phyloP scores from a whole-genome alignment of 2,888 invertebrate genomes.

The Meganola albula region DNA sequence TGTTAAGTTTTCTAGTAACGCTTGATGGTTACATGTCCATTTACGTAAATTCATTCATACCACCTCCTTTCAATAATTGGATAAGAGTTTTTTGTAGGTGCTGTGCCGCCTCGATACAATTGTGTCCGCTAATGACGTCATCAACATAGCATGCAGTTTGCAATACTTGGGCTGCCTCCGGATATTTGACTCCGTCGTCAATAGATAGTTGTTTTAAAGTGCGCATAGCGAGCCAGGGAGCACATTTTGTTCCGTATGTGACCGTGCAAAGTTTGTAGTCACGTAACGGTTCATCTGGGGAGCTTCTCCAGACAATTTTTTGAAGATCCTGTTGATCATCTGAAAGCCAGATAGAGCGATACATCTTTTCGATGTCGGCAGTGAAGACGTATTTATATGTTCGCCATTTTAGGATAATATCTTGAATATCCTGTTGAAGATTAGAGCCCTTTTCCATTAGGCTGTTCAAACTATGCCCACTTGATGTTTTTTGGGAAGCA shows the following conservation, averaged over 20 bases:
- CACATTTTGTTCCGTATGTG: constrained; percentile 7
- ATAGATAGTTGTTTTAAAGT: constrained; percentile 11
- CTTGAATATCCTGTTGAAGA: constrained; percentile 13
- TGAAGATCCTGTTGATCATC: constrained; percentile 13
- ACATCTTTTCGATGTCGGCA: constrained; percentile 24
- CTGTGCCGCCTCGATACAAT: not conserved
- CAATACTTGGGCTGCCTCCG: constrained; percentile 1
- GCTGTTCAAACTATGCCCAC: not conserved
- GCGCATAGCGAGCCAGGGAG: constrained; percentile 11
- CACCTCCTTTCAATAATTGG: not conserved
- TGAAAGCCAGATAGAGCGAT: constrained; percentile 12
- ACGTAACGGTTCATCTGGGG: not conserved
- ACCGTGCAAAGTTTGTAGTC: constrained; percentile 1
- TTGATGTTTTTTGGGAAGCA: not conserved
- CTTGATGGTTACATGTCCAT: not conserved
- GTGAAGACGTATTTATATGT: constrained; percentile 16
- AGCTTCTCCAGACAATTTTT: constrained; percentile 8
- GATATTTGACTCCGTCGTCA: constrained; percentile 8
- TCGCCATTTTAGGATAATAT: constrained; percentile 15
- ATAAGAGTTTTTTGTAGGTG: constrained; percentile 1
- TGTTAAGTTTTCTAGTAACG: not conserved
- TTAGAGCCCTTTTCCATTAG: constrained; percentile 10
- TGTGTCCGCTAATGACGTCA: constrained; percentile 2
- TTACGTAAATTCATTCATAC: constrained; percentile 1
- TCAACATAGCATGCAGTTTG: not conserved